Evolutionary conservation across 2,113 vertebrate genomes (phyloP).

Genomic region (Proterorhinus semilunaris): DNA sequence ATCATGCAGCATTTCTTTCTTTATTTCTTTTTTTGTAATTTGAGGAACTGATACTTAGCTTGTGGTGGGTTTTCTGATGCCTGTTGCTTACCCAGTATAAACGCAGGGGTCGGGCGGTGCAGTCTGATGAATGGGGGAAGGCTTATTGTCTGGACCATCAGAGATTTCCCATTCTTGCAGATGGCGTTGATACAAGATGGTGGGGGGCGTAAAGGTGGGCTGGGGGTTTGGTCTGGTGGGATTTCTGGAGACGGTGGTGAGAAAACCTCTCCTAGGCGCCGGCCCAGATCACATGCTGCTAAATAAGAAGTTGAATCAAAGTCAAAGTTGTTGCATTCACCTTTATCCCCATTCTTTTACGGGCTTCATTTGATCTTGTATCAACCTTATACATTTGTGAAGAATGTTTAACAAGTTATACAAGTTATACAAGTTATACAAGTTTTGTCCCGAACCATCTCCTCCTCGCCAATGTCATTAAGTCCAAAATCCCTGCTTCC

Average conservation of each 20-base stretch:
- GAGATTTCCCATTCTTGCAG: conserved; percentile 21
- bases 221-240: conserved; percentile 27
- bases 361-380: too few relatives aligned
- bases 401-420: too few relatives aligned
- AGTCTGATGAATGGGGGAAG: conserved; percentile 38
- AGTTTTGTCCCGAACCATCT: too few relatives aligned
- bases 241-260: conserved; percentile 2
- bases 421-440: too few relatives aligned
- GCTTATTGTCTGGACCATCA: conserved; percentile 18
- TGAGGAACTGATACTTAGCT: not conserved
- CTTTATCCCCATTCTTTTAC: too few relatives aligned
- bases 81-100: conserved; percentile 50
- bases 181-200: conserved; percentile 38
- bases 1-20: too few relatives aligned
- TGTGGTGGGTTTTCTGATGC: not conserved
- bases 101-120: conserved; percentile 37
- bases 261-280: not conserved
- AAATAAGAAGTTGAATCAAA: not conserved
- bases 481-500: too few relatives aligned
- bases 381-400: too few relatives aligned
- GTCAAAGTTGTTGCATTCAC: too few relatives aligned
- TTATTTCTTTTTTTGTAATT: too few relatives aligned
- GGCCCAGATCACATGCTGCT: conserved; percentile 19
- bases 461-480: too few relatives aligned
- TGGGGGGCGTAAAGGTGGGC: not conserved